Conservation (phyloP, 2,113 vertebrate genomes). For the Empidonax alnorum region DNA sequence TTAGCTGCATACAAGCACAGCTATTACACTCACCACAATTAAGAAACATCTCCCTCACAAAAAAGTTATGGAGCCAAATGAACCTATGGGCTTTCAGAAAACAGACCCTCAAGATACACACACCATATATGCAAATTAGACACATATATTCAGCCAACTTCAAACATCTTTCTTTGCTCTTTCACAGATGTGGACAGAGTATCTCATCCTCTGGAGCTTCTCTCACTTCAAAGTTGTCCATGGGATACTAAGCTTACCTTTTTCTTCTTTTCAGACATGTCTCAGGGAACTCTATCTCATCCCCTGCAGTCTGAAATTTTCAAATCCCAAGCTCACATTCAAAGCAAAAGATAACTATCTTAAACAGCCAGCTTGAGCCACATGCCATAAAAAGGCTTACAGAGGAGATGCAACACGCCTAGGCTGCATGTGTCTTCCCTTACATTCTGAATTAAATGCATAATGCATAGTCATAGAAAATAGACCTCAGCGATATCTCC, state of each 20-base stretch:
- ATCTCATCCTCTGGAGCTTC: background rate
- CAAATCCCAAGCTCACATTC: background rate
- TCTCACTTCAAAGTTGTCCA: background rate
- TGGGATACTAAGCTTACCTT: background rate
- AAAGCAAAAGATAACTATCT: background rate
- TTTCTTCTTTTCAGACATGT: background rate
- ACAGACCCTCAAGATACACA: background rate
- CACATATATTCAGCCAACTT: background rate
- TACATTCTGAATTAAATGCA: background rate
- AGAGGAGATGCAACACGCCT: background rate
- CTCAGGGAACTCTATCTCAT: background rate
- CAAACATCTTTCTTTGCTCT: background rate
- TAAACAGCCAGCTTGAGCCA: background rate
- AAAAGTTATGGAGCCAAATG: background rate
- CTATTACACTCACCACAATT: background rate
- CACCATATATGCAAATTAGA: background rate
- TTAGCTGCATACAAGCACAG: background rate
- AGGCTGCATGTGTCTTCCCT: background rate
- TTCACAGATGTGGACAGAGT: background rate
- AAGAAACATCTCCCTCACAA: background rate
- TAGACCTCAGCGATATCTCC: background rate
- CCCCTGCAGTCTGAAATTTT: background rate
- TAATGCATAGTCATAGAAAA: background rate
- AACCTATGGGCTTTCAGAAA: background rate
- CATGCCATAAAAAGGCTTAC: accelerated